Conservation (phyloP, 2,113 vertebrate species). For the Piprites chloris region DNA sequence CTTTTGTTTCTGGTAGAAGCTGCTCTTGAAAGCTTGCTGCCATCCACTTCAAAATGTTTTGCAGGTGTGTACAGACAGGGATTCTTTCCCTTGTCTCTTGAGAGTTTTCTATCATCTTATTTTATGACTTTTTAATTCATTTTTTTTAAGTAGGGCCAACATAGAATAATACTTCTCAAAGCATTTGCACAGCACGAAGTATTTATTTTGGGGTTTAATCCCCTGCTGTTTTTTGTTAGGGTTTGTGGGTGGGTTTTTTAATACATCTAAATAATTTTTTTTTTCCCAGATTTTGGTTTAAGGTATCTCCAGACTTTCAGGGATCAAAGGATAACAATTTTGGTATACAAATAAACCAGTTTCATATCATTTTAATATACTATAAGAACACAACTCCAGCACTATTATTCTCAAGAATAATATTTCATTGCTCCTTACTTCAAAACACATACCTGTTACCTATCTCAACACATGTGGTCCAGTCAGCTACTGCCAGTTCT, state of each 20-base stretch:
- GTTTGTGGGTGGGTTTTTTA: not conserved
- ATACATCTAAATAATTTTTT: not conserved
- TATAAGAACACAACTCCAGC: not conserved
- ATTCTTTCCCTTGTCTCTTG: not conserved
- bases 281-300: not conserved
- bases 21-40: not conserved
- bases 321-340: not conserved
- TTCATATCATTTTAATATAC: not conserved
- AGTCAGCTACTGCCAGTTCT: constrained; percentile 73
- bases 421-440: not conserved
- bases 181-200: not conserved
- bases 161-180: not conserved
- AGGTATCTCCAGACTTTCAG: not conserved
- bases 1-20: not conserved
- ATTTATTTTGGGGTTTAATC: not conserved
- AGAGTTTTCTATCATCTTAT: not conserved
- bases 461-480: constrained; percentile 79
- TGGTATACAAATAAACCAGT: not conserved
- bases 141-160: not conserved
- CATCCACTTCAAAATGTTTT: not conserved
- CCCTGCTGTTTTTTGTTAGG: rapidly evolving
- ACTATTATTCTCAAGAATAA: not conserved
- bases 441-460: constrained; percentile 79
- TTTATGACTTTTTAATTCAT: not conserved
- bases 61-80: not conserved